Evolutionary conservation across 2,888 invertebrate genomes (phyloP).

Genomic region (Oscheius onirici): DNA sequence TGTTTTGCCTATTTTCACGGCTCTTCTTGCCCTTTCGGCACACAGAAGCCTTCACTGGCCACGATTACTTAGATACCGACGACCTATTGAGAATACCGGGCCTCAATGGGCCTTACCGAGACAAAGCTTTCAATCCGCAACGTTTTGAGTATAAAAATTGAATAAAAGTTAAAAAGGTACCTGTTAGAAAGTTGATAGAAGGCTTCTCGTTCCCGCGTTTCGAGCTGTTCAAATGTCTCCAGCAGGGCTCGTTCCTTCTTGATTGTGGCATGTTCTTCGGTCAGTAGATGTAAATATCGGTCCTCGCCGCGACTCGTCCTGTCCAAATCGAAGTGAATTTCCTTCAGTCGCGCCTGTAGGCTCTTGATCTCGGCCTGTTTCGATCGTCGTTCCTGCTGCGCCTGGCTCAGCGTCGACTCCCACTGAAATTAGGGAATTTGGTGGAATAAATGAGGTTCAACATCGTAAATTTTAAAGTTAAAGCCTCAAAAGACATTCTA

Average conservation of each 20-base stretch:
- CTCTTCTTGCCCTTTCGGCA: background rate
- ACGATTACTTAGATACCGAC: background rate
- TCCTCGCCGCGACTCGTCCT: constrained; percentile 83
- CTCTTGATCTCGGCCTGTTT: constrained; percentile 77
- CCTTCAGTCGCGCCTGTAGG: constrained; percentile 79
- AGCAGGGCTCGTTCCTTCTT: constrained; percentile 75
- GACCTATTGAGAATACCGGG: too few relatives aligned
- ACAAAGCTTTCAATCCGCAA: background rate
- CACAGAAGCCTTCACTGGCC: constrained; percentile 16
- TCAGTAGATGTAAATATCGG: constrained; percentile 80
- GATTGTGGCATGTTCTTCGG: constrained; percentile 78
- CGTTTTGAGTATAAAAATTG: background rate
- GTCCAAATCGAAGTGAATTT: constrained; percentile 82
- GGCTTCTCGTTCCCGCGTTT: constrained; percentile 81
- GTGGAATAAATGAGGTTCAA: too few relatives aligned
- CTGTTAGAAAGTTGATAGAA: constrained; percentile 67
- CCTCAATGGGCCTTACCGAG: constrained; percentile 12
- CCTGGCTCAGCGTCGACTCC: constrained; percentile 78
- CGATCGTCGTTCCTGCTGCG: constrained; percentile 79
- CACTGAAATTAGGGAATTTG: constrained; percentile 66
- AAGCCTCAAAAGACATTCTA: too few relatives aligned
- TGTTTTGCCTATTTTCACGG: constrained; percentile 3
- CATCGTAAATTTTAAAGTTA: too few relatives aligned
- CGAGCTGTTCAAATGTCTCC: constrained; percentile 78
- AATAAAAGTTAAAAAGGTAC: constrained; percentile 73